Conservation (phyloP, 2,888 invertebrate species). For the Sarcophaga variegata region DNA sequence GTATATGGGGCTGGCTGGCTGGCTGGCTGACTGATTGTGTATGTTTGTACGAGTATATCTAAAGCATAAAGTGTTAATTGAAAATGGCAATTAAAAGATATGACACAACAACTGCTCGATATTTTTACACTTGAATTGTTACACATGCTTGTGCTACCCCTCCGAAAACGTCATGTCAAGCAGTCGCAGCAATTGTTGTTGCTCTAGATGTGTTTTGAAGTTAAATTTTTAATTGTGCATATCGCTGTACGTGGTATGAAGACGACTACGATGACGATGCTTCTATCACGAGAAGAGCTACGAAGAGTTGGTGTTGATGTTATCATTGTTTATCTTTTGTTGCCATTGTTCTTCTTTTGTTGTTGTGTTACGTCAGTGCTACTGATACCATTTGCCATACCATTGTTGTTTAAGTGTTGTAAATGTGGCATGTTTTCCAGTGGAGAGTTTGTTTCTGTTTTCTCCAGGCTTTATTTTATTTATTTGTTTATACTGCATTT, state of each 20-base stretch:
- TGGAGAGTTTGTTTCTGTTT: conserved; percentile 14
- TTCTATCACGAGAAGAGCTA: not conserved
- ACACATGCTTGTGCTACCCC: conserved; percentile 5
- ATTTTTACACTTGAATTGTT: conserved; percentile 65
- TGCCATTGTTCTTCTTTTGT: conserved; percentile 12
- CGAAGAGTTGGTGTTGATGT: conserved; percentile 47
- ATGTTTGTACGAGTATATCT: conserved; percentile 31
- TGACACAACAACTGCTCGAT: conserved; percentile 68
- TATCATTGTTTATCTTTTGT: conserved; percentile 57
- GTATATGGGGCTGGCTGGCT: not conserved
- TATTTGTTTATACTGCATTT: not conserved
- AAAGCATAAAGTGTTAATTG: conserved; percentile 66
- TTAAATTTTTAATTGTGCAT: conserved; percentile 63
- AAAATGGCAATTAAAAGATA: conserved; percentile 69
- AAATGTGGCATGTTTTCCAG: conserved; percentile 48
- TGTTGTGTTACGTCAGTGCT: not conserved
- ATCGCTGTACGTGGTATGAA: conserved; percentile 46
- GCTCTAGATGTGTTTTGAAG: conserved; percentile 36
- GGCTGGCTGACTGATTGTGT: not conserved
- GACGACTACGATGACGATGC: not conserved
- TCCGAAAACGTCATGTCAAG: not conserved
- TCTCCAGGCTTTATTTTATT: conserved; percentile 1
- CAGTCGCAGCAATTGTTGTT: conserved; percentile 20
- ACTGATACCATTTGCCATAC: not conserved
- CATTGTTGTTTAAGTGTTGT: conserved; percentile 49